These are phyloP conservation scores for Odocoileus virginianus DNA, from an alignment of 2,113 vertebrate genomes.

Conservation along the genomic window DNA sequence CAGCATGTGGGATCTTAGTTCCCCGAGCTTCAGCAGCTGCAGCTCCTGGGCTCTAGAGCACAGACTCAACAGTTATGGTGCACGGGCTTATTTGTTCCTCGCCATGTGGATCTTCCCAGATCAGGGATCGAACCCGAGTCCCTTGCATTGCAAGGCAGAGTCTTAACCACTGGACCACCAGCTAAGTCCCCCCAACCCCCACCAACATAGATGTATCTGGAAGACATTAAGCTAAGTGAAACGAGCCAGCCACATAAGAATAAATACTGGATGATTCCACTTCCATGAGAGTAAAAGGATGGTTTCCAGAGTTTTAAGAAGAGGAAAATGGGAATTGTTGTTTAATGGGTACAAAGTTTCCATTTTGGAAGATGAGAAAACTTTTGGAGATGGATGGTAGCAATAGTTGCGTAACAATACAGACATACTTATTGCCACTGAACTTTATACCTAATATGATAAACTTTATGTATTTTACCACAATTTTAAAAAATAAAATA, in stretches of 20 bases:
- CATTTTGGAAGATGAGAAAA: background rate
- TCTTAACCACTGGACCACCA: background rate
- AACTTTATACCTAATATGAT: background rate
- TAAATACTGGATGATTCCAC: background rate
- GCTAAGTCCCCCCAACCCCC: background rate
- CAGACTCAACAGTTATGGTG: background rate
- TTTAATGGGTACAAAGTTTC: background rate
- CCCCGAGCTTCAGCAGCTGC: background rate
- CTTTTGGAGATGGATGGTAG: background rate
- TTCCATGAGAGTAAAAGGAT: background rate
- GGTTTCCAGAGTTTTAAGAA: background rate
- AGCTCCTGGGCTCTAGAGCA: background rate
- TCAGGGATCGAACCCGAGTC: background rate
- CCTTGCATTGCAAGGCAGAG: background rate
- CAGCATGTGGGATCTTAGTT: background rate
- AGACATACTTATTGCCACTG: background rate
- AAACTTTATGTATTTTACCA: background rate
- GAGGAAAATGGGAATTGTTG: background rate
- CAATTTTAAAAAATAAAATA: background rate
- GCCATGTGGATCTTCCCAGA: background rate
- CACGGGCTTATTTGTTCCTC: background rate
- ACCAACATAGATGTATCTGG: background rate
- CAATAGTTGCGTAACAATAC: background rate
- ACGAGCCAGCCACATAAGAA: background rate
- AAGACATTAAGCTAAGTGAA: background rate